These are phyloP conservation scores for Octopus sinensis DNA, from an alignment of 1,140 invertebrate species.

Conservation along the genomic window DNA sequence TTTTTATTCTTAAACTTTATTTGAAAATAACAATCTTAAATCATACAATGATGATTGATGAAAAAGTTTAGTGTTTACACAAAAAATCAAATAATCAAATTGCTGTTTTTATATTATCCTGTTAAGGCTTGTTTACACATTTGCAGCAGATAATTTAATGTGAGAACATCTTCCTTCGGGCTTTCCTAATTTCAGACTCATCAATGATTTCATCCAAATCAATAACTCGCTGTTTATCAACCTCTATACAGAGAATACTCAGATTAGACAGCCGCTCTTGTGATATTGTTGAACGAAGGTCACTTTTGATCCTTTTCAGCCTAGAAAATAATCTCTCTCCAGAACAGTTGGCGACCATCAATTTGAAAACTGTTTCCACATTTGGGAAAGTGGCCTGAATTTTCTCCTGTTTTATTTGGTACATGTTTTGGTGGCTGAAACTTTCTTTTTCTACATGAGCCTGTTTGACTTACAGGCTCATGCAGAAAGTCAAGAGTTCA, in stretches of 20 bases:
- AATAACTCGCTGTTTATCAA: neutral
- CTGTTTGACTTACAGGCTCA: no score
- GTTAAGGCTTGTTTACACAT: no score
- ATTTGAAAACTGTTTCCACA: neutral
- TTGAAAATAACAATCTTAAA: no score
- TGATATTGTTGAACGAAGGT: neutral
- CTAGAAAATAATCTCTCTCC: neutral
- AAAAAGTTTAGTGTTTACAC: no score
- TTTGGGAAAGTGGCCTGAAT: neutral
- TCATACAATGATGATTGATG: no score
- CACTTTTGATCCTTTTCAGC: constrained; percentile 8
- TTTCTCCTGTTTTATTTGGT: neutral
- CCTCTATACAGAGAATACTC: neutral
- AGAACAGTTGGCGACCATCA: neutral
- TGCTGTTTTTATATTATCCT: no score
- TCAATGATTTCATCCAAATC: neutral
- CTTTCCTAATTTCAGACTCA: neutral
- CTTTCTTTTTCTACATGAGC: no score
- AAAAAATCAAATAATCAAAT: no score
- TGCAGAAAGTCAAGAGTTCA: no score
- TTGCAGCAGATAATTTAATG: no score
- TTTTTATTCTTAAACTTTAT: no score
- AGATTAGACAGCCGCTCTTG: neutral
- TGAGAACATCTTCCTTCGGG: neutral
- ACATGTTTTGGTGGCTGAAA: neutral